Conservation (phyloP, 2,797 vertebrate genomes). For the Balearica regulorum region DNA sequence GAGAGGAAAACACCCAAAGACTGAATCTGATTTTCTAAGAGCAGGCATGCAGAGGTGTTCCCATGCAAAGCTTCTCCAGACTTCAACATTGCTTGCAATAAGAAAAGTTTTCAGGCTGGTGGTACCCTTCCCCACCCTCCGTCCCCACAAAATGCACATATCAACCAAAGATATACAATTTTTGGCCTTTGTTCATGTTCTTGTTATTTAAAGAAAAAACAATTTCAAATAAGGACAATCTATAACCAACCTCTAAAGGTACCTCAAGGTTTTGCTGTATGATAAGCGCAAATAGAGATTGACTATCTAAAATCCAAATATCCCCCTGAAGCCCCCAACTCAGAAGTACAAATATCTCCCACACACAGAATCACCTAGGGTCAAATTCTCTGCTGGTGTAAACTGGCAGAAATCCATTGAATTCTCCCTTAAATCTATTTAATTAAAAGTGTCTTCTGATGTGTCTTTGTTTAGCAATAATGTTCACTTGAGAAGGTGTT, state of each 20-base stretch:
- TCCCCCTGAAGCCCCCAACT: neutral
- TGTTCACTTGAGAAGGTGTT: conserved; percentile 26
- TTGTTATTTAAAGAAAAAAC: neutral
- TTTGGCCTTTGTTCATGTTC: neutral
- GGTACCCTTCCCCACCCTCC: neutral
- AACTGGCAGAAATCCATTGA: conserved; percentile 47
- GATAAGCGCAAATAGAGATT: neutral
- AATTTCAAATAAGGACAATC: neutral
- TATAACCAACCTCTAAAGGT: neutral
- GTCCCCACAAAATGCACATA: neutral
- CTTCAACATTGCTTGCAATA: neutral
- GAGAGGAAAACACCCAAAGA: neutral
- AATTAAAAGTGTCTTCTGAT: conserved; percentile 57
- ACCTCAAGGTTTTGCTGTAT: neutral
- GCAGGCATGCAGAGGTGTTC: neutral
- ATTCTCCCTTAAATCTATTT: conserved; percentile 39
- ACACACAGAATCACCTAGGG: neutral
- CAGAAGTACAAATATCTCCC: conserved; percentile 10
- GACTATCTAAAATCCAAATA: neutral
- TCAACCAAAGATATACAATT: neutral
- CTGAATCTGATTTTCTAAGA: neutral
- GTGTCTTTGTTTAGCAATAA: conserved; percentile 53
- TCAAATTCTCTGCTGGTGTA: conserved; percentile 28
- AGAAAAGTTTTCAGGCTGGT: neutral
- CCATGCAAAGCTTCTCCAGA: neutral